Base-by-base conservation (phyloP, 2,113 vertebrate genomes). In the Petroica traversi region DNA sequence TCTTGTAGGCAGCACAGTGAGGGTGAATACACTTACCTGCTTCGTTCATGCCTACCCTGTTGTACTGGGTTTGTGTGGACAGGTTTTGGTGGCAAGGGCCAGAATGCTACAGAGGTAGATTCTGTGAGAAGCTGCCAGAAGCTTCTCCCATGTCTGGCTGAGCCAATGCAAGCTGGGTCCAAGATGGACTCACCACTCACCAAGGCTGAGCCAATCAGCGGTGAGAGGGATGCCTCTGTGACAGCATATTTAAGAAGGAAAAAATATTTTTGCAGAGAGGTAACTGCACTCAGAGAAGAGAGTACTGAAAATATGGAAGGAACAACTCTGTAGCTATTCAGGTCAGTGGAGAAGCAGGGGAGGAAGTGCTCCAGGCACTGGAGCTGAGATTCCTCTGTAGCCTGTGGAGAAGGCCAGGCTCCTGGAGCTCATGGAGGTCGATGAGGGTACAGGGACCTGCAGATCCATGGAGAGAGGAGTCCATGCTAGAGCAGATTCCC, bases 1-100 rank as follows among this genome's bases (percentile, higher is more conserved):
- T 79, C 29, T 46, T 45, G 8, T 14, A 68, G 31, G n/a, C 52
- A 72, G 45, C 3, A 23, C 19, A n/a, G 5, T 4, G 23, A 68
- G 6, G 7, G 8, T 8, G 11, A 31, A 28, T 40, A 10, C 0
- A 1, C 10, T 57, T 29, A 29, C 11, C 34, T 71, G 25, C 25
- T 78, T 67, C 14, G 16, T 74, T 82, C 29, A 22, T 26, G 7
- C 14, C 29, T 54, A 6, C 12, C 5, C 66, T 63, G 19, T 29
- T 31, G 7, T 40, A 29, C 14, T n/a, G 23, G 19, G 19, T 45
- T 74, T 29, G 6, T 51, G 28, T 38, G 76, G 12, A 17, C 8
- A n/a, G 12, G 23, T 59, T 73, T 88, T 38, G 36, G 19, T 12
- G n/a, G 28, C 0, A 0, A 57, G 19, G 24, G 8, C 10, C 4